Evolutionary conservation across 2,797 vertebrate species (phyloP), one percentile per base, ranked within the genome.

Genomic region (Thaleichthys pacificus): DNA sequence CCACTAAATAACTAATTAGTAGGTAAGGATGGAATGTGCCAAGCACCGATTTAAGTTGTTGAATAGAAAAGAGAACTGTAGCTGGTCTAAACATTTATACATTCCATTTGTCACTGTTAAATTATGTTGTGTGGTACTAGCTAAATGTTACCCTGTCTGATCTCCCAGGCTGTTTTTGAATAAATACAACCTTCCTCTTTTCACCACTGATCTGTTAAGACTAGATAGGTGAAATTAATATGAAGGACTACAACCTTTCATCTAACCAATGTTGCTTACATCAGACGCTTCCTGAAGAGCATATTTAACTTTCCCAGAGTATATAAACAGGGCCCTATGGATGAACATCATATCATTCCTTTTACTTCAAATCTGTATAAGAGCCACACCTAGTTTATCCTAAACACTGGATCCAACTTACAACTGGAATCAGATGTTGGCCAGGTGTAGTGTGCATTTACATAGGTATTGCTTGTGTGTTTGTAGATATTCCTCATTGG

Each of bases 401-500:
- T 22, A 51, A 69, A 30, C 51, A 30, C 42, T 65, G 66, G 28
- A 32, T 56, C 49, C 71, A 69, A 58, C 4, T 58, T 60, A 56
- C 61, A 22, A 60, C 61, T 66, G 66, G 73, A 64, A 26, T 67
- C 42, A 71, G 57, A 75, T 42, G 28, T 71, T 69, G 28, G 54
- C 42, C 56, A 71, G 56, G 57, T 42, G 51, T 64, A 62, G 66
- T 73, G 66, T 70, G 62, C 74, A 78, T 78, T 72, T 78, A 74
- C 72, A 71, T 56, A 70, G 72, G 38, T 85, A 85, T 87, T 87
- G 81, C 85, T 85, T 78, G 71, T 58, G 49, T 73, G 32, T 69
- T 62, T 76, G 67, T 68, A 21, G 72, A 42, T 66, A 71, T 71
- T 72, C 58, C 30, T 47, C 42, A 47, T 70, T 77, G 74, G 64